A percentile compares a stretch with the other conserved stretches of the same genome.
Evolutionary conservation across 1,140 invertebrate species (phyloP).

Genomic region (Palaemon carinicauda): DNA sequence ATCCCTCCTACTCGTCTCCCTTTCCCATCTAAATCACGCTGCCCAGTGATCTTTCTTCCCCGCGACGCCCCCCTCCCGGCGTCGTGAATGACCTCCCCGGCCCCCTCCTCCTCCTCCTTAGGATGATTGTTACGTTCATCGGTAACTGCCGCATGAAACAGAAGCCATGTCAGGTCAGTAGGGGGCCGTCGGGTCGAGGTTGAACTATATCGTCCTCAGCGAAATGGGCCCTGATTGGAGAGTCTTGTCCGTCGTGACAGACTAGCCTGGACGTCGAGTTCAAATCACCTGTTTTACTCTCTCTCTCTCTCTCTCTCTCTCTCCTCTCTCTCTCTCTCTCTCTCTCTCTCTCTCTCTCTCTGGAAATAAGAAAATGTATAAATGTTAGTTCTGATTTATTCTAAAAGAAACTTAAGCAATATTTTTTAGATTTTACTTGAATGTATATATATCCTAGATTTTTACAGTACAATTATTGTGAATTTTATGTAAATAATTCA

Average conservation of each 20-base stretch:
- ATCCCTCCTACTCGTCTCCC: background rate
- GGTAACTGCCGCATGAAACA: slow-evolving; percentile 46
- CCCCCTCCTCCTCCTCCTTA: background rate
- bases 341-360: no score
- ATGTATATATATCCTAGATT: no score
- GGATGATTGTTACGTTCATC: slow-evolving; percentile 4
- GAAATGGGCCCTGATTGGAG: slow-evolving; percentile 51
- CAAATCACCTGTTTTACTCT: slow-evolving; percentile 31
- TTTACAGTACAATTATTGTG: no score
- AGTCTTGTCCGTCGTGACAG: slow-evolving; percentile 43
- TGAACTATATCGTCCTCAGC: slow-evolving; percentile 26
- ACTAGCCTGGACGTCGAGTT: slow-evolving; percentile 18
- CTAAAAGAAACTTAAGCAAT: no score
- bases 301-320: background rate
- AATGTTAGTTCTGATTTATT: no score
- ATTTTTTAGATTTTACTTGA: no score
- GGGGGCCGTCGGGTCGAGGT: slow-evolving; percentile 14
- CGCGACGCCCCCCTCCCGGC: background rate
- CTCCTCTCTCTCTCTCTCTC: background rate
- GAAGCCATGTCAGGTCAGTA: slow-evolving; percentile 28
- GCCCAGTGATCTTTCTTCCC: background rate
- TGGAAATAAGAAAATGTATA: no score
- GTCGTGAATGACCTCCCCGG: background rate
- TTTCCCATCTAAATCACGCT: background rate
- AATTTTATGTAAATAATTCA: no score